phyloP scores from a whole-genome alignment of 2,797 vertebrate genomes.

The Falco naumanni region DNA sequence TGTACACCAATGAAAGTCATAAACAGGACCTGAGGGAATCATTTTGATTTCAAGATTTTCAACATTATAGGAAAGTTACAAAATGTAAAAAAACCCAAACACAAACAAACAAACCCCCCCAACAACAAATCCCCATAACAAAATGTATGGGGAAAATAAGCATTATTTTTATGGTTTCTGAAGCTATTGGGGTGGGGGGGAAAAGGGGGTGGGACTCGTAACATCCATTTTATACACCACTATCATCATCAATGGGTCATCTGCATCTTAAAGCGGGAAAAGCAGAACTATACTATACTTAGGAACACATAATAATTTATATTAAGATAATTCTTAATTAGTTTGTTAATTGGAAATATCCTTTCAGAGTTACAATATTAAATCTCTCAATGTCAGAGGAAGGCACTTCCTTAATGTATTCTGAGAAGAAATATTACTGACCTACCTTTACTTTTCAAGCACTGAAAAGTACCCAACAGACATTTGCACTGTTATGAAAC shows the following conservation, averaged over 20 bases:
- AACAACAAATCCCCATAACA: background rate
- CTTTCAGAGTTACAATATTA: background rate
- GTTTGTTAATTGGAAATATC: background rate
- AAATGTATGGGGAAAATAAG: rapidly evolving
- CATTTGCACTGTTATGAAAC: background rate
- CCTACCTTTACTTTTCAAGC: background rate
- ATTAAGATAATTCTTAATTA: background rate
- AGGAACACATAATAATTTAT: background rate
- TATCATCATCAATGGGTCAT: background rate
- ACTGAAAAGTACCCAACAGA: background rate
- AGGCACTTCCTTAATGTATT: background rate
- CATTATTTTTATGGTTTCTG: background rate
- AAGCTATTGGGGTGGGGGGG: background rate
- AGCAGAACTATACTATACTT: background rate
- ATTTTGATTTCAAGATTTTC: background rate
- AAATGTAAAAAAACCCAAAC: background rate
- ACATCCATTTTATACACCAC: background rate
- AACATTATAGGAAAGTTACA: background rate
- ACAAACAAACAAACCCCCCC: background rate
- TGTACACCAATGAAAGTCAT: background rate
- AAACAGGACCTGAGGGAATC: background rate
- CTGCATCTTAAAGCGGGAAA: background rate
- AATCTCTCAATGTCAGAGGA: background rate
- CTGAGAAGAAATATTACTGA: background rate
- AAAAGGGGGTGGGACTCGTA: background rate